phyloP scores from a whole-genome alignment of 2,888 invertebrate genomes.

The Catotricha subobsoleta region DNA sequence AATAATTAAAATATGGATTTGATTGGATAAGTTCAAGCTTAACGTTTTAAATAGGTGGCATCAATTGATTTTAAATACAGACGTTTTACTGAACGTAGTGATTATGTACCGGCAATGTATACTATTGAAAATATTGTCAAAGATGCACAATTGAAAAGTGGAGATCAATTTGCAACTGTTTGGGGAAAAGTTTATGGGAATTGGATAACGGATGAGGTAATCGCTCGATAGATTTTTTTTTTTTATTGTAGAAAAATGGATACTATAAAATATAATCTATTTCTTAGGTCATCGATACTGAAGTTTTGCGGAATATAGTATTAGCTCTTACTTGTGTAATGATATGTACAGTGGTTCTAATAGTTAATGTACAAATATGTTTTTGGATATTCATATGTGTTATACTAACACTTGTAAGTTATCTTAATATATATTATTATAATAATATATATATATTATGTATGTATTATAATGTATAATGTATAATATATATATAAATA shows the following conservation, averaged over 20 bases:
- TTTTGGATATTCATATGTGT: slow-evolving; percentile 62
- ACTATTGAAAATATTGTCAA: slow-evolving; percentile 37
- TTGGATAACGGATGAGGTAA: slow-evolving; percentile 60
- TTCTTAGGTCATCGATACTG: slow-evolving; percentile 42
- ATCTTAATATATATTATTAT: neutral
- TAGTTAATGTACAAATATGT: slow-evolving; percentile 59
- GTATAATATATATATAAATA: too few relatives aligned
- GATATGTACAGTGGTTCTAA: slow-evolving; percentile 54
- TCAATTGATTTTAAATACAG: slow-evolving; percentile 44
- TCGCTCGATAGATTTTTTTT: neutral
- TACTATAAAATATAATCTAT: neutral
- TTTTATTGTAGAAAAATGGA: neutral
- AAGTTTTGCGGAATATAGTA: slow-evolving; percentile 57
- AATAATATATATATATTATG: too few relatives aligned
- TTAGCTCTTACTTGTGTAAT: slow-evolving; percentile 62
- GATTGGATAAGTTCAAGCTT: too few relatives aligned
- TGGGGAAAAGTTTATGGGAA: slow-evolving; percentile 56
- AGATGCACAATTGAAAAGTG: slow-evolving; percentile 38
- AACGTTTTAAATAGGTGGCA: slow-evolving; percentile 37
- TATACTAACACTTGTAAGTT: slow-evolving; percentile 43
- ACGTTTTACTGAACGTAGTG: slow-evolving; percentile 39
- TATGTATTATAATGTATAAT: too few relatives aligned
- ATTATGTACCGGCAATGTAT: slow-evolving; percentile 60
- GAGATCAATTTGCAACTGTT: slow-evolving; percentile 42
- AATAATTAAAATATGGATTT: neutral